Percentiles rank a stretch among this genome's conserved stretches.
Conservation (phyloP, 2,797 vertebrate species). For the Melanotaenia maccullochi region DNA sequence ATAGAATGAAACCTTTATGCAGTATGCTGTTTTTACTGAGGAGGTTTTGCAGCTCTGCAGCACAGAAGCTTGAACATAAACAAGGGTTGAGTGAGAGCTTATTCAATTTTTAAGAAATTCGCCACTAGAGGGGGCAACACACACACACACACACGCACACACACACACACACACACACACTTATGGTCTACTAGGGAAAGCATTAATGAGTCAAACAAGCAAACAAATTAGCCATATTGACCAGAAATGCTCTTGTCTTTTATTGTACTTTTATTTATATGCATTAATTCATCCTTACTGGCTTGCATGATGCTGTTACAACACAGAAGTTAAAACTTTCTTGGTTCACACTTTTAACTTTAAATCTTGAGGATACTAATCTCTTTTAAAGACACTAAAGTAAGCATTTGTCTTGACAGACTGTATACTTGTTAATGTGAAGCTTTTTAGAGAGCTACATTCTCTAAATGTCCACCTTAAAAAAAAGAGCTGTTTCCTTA, state of each 20-base stretch:
- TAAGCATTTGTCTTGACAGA: slow-evolving; percentile 27
- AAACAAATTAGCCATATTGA: slow-evolving; percentile 20
- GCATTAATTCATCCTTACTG: not conserved
- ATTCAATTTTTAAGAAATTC: slow-evolving; percentile 48
- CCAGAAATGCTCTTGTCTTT: slow-evolving; percentile 7
- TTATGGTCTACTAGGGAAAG: slow-evolving; percentile 47
- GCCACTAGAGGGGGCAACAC: slow-evolving; percentile 66
- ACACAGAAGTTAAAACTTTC: slow-evolving; percentile 6
- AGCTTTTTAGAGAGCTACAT: slow-evolving; percentile 30
- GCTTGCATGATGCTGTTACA: slow-evolving; percentile 7
- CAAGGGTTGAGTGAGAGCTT: slow-evolving; percentile 28
- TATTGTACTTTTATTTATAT: not conserved
- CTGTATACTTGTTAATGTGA: slow-evolving; percentile 53
- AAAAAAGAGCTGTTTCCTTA: slow-evolving; percentile 59
- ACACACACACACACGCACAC: not conserved
- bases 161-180: slow-evolving; percentile 3
- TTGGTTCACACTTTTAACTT: slow-evolving; percentile 17
- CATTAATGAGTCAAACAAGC: slow-evolving; percentile 22
- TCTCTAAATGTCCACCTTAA: slow-evolving; percentile 42
- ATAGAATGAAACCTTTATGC: slow-evolving; percentile 15
- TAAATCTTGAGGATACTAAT: slow-evolving; percentile 58
- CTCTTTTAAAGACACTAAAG: slow-evolving; percentile 48
- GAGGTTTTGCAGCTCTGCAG: slow-evolving; percentile 10
- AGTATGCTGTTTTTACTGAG: slow-evolving; percentile 14
- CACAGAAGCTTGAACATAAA: slow-evolving; percentile 1